Base-by-base conservation (phyloP, 2,113 vertebrate genomes). In the Charadrius vociferus region DNA sequence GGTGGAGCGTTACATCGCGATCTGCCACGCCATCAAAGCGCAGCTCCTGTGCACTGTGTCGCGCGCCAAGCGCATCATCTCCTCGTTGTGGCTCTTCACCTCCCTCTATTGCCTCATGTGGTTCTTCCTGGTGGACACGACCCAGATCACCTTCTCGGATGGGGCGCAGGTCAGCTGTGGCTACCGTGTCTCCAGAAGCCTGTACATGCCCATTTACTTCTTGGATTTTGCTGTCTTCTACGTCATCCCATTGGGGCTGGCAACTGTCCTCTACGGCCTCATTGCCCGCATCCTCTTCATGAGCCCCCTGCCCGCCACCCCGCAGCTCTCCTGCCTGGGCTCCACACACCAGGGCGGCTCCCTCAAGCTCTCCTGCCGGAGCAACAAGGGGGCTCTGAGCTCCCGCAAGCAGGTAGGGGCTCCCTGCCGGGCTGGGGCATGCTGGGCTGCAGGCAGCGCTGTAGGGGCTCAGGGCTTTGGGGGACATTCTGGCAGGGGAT, bases 201-300 rank as follows among this genome's bases (percentile, higher is more conserved):
- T 99, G 82, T 99, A 99, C 96, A 98, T 98, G 98, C 99, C 99
- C 5, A 98, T 99, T 92, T 99, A 99, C 87, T 99, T 99, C 81
- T 97, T 99, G 97, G 99, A 99, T 97, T 99, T 99, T 24, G 97
- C 98, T 1, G 87, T 99, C 90, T 99, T 99, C 95, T 99, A 98
- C 0, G 91, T 98, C 65, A 95, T 98, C 59, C 99, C 99, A 0
- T 81, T 99, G 56, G 92, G 97, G 26, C 95, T 99, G 88, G 98
- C 99, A n/a, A 97, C 97, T 0, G 97, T 98, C 72, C 98, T 99
- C 32, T 99, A 99, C 0, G 75, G 98, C 29, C 98, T 99, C 95
- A 99, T 98, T 11, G 98, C 98, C 12, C 97, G 97, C 88, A 98
- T 99, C 81, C 97, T 99, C 71, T 98, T 99, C 94, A 90, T 95